Conservation (phyloP, 2,888 invertebrate genomes). For the Acleris cristana region DNA sequence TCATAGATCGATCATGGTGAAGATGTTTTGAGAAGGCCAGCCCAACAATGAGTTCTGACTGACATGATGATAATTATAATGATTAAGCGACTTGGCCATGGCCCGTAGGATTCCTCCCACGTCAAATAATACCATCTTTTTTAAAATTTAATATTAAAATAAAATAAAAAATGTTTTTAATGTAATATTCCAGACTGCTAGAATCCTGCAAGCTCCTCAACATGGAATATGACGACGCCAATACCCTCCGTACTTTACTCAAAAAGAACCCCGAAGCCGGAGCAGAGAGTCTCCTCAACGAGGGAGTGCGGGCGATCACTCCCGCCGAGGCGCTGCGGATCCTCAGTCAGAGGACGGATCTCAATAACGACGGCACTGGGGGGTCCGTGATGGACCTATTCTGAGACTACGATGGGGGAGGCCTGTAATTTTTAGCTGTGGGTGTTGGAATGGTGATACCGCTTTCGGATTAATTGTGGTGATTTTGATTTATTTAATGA, state of each 20-base stretch:
- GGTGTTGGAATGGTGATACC: too few species aligned
- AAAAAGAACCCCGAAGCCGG: constrained; percentile 48
- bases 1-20: too few species aligned
- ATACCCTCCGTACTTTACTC: constrained; percentile 88
- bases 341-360: constrained; percentile 73
- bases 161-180: too few species aligned
- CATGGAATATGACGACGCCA: constrained; percentile 90
- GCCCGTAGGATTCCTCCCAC: too few species aligned
- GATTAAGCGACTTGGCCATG: too few species aligned
- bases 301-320: constrained; percentile 51
- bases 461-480: too few species aligned
- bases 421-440: constrained; percentile 46
- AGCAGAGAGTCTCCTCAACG: constrained; percentile 43
- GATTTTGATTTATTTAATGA: too few species aligned
- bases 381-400: constrained; percentile 73
- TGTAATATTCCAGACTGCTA: constrained; percentile 81
- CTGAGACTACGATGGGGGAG: constrained; percentile 67
- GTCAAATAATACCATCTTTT: too few species aligned
- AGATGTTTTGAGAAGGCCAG: too few species aligned
- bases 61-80: too few species aligned
- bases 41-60: too few species aligned
- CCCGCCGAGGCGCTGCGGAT: constrained; percentile 57
- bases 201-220: constrained; percentile 91
- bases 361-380: constrained; percentile 57
- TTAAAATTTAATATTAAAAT: too few species aligned